Evolutionary conservation across 2,113 vertebrate genomes (phyloP), one percentile per base, ranked within the genome.

Genomic region (Microtus ochrogaster): DNA sequence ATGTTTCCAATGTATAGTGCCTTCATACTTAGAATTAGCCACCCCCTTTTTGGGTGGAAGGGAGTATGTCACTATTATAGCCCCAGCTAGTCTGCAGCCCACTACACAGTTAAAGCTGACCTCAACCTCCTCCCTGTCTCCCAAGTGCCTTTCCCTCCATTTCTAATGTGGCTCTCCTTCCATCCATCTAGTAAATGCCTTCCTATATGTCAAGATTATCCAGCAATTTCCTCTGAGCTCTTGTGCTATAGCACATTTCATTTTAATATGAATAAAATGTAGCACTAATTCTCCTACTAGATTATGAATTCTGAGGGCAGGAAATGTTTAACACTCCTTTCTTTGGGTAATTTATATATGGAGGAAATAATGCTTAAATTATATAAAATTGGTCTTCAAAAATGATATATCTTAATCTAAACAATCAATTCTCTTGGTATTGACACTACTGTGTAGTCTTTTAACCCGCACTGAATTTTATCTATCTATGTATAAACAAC

Each of bases 261-360:
- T 83, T 82, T 82, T 68, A 61, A 83, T 39, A 76, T 44, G 81
- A 88, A 85, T 21, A 26, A 82, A 88, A 19, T 49, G 63, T 2
- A 87, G 6, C 66, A 66, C 22, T 44, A 65, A 92, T 47, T 61
- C 70, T 26, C 82, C 77, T 19, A n/a, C n/a, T 92, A 95, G 41
- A 73, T 77, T 85, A 95, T 72, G 14, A 89, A 72, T 28, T 70
- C 88, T 81, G 63, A 96, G 47, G 21, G 5, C 24, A 96, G 33
- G 33, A 92, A 90, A 92, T 68, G 4, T 63, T 95, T 83, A 83
- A 94, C 85, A 87, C 52, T 85, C 12, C 58, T 65, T 91, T 61
- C 30, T 39, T 63, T 82, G 7, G 8, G 58, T 76, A 92, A 94
- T 74, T 92, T 61, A 86, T 3, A 11, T 28, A 84, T 55, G 12